phyloP scores from a whole-genome alignment of 2,797 vertebrate species.

The Gymnoscopelus microlampas region DNA sequence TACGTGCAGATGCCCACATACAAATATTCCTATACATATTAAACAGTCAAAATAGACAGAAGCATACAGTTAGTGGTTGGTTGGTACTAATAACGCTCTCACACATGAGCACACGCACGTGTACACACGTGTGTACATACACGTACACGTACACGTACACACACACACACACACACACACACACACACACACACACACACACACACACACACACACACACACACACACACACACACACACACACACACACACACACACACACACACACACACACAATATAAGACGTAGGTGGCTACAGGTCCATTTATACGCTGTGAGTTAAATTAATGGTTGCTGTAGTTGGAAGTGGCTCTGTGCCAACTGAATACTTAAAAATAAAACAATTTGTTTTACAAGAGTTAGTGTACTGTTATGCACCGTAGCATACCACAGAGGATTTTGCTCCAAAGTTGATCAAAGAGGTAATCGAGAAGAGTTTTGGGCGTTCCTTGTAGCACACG shows the following conservation, averaged over 20 bases:
- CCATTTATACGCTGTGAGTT: background rate
- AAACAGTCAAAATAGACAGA: no score
- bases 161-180: background rate
- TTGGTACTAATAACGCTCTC: background rate
- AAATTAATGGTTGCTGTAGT: no score
- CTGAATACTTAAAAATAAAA: no score
- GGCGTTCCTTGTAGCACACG: conserved; percentile 4
- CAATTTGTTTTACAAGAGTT: no score
- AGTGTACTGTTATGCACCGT: no score
- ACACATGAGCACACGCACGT: background rate
- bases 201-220: conserved; percentile 5
- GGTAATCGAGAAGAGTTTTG: conserved; percentile 3
- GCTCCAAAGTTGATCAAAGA: conserved; percentile 6
- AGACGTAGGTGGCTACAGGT: no score
- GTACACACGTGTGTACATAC: no score
- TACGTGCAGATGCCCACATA: background rate
- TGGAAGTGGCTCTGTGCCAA: no score
- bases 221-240: conserved; percentile 10
- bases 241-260: conserved; percentile 10
- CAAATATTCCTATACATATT: background rate
- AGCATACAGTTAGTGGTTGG: no score
- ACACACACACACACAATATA: background rate
- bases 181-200: background rate
- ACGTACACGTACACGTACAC: background rate
- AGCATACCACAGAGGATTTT: background rate